A percentile compares a stretch with the other conserved stretches of the same genome.
These are phyloP conservation scores for Drosophila yooni DNA, from an alignment of 2,888 invertebrate species.

Conservation along the genomic window DNA sequence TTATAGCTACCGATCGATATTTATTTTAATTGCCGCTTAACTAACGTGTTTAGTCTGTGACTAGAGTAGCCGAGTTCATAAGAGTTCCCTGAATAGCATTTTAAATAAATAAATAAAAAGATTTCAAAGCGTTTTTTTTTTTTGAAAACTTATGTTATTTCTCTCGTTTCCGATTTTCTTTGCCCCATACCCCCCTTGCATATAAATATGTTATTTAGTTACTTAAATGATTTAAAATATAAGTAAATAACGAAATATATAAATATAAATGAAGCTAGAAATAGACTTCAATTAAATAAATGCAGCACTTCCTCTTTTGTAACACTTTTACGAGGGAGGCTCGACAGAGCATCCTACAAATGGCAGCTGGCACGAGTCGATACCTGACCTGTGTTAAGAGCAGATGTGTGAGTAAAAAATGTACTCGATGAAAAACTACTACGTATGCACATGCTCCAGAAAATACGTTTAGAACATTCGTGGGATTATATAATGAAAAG, in stretches of 20 bases:
- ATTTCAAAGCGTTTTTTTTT: too few relatives aligned
- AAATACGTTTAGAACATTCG: neutral
- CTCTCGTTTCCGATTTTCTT: neutral
- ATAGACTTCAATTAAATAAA: neutral
- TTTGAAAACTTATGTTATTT: neutral
- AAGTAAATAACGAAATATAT: neutral
- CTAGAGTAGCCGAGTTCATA: neutral
- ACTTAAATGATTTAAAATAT: neutral
- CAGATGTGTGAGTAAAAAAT: constrained; percentile 33
- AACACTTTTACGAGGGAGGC: constrained; percentile 14
- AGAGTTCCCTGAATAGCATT: neutral
- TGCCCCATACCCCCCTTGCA: neutral
- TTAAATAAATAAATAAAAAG: neutral
- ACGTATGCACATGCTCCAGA: neutral
- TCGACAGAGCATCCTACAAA: neutral
- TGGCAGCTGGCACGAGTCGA: constrained; percentile 22
- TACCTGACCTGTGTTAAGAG: constrained; percentile 4
- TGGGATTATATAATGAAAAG: neutral
- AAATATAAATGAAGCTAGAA: neutral
- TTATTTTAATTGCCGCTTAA: neutral
- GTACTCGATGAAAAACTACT: constrained; percentile 1
- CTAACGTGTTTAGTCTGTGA: neutral
- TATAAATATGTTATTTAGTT: neutral
- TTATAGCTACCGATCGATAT: neutral
- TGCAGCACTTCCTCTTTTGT: neutral